Evolutionary conservation across 2,888 invertebrate species (phyloP).

Genomic region (Athripsodes cinereus): DNA sequence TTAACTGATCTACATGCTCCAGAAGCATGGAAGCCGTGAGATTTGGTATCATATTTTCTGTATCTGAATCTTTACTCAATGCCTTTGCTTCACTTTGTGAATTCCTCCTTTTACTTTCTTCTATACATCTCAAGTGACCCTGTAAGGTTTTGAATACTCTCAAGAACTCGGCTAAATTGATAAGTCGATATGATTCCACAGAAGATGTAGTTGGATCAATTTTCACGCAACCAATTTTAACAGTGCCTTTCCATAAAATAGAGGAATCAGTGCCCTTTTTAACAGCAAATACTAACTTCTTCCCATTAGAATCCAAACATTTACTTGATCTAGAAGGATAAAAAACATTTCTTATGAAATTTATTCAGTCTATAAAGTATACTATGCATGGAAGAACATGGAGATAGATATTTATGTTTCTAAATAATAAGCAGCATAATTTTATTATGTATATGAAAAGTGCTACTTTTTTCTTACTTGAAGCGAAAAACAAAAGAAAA

Average conservation of each 20-base stretch:
- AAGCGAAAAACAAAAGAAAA: too few relatives aligned
- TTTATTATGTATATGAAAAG: too few relatives aligned
- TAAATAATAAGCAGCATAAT: too few relatives aligned
- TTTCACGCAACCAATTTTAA: conserved; percentile 59
- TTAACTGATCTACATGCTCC: conserved; percentile 33
- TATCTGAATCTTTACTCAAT: not conserved
- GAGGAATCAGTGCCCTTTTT: conserved; percentile 58
- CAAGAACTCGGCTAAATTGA: conserved; percentile 59
- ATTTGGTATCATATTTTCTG: conserved; percentile 3
- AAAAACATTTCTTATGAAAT: too few relatives aligned
- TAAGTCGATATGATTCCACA: conserved; percentile 52
- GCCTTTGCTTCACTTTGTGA: not conserved
- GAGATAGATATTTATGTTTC: too few relatives aligned
- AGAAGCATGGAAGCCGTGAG: conserved; percentile 38
- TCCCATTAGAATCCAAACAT: conserved; percentile 55
- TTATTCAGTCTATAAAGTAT: too few relatives aligned
- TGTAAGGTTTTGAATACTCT: conserved; percentile 53
- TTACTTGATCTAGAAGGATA: conserved; percentile 46
- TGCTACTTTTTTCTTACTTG: too few relatives aligned
- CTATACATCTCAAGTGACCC: conserved; percentile 39
- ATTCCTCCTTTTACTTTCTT: conserved; percentile 31
- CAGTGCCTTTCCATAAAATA: conserved; percentile 63
- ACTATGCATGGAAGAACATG: too few relatives aligned
- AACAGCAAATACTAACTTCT: conserved; percentile 58
- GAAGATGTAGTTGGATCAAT: conserved; percentile 46